Base-by-base conservation (phyloP, 2,888 invertebrate species). In the Strigamia maritima region DNA sequence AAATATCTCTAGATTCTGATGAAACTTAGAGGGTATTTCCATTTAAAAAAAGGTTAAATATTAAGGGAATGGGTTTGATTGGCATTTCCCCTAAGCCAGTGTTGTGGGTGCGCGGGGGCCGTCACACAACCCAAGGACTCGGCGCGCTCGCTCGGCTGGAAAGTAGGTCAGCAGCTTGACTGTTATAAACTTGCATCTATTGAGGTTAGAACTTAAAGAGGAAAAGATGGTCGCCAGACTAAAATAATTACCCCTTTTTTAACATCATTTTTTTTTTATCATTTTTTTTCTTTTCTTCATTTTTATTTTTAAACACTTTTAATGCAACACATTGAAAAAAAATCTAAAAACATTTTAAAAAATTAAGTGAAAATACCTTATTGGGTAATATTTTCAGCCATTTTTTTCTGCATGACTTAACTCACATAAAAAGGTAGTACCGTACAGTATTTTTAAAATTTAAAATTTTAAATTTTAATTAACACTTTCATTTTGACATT, bases 121-220 rank as follows among this genome's bases (percentile, higher is more conserved):
- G 70, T 70, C 70, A 70, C 70, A 26, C 70, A 28, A 70, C 70
- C 70, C 70, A 70, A 70, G 70, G 70, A 70, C 70, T 70, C 70
- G 70, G 70, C 70, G 70, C 70, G 70, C n/a, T 70, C 70, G 70
- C 70, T 70, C 70, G 70, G 28, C 70, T 70, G 70, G 70, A 70
- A 70, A 70, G 70, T 70, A 70, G 70, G 70, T 70, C 70, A 70
- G 70, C 70, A 70, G 70, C 70, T 28, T 70, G 70, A 70, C 70
- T 70, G 70, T 70, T 70, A 70, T 70, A 70, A 70, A 70, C 70
- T 70, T 70, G 70, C 70, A 70, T 70, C 70, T 70, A 70, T 70
- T 70, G 70, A 70, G 70, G 70, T 70, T 70, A 70, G 70, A 70
- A 70, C 70, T 70, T 70, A 70, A 70, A 70, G 70, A 70, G 70